Percentiles rank a stretch among this genome's conserved stretches.
These are phyloP conservation scores for Protonibea diacanthus DNA, from an alignment of 2,797 vertebrate species.

Conservation along the genomic window DNA sequence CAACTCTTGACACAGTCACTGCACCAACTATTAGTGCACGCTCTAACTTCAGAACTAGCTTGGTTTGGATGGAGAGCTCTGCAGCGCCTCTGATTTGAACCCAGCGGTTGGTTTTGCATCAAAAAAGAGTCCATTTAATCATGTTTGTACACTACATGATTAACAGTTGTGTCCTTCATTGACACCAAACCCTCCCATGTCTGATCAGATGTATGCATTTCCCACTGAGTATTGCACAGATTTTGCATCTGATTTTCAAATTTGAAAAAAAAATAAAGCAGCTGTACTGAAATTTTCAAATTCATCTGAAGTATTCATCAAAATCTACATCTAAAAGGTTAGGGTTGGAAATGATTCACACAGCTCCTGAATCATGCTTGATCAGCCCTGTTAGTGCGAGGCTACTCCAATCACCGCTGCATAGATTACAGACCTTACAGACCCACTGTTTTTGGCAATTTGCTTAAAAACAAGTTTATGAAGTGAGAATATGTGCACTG, in stretches of 20 bases:
- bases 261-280: background rate
- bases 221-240: background rate
- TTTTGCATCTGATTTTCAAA: slow-evolving; percentile 4
- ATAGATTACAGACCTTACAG: background rate
- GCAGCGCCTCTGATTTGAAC: no score
- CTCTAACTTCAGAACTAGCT: background rate
- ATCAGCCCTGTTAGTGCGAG: background rate
- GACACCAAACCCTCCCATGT: background rate
- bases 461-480: background rate
- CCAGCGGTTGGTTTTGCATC: background rate
- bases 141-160: background rate
- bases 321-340: background rate
- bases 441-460: background rate
- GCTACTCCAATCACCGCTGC: background rate
- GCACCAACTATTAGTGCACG: background rate
- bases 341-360: background rate
- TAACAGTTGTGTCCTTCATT: no score
- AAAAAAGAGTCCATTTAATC: background rate
- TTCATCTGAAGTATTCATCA: background rate
- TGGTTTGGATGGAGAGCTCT: no score
- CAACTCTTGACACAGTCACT: background rate
- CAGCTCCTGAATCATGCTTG: background rate
- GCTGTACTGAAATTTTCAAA: background rate
- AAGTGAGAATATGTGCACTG: no score
- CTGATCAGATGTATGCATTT: background rate